A percentile compares a stretch with the other conserved stretches of the same genome.
Conservation (phyloP, 2,888 invertebrate genomes). For the Eurytoma californica region DNA sequence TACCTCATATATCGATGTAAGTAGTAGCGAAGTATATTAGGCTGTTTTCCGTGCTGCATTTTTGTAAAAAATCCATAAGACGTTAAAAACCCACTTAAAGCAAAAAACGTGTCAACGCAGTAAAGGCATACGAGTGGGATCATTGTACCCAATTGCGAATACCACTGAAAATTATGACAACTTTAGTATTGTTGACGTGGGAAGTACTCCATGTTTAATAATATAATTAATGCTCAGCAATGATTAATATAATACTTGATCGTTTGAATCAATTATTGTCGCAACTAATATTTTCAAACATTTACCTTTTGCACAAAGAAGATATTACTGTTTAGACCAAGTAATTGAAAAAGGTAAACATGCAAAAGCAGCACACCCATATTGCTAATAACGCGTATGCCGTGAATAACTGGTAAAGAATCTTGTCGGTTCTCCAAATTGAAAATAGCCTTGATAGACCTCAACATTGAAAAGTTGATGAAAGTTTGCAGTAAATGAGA, state of each 20-base stretch:
- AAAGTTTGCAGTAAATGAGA: not conserved
- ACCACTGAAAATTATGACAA: slow-evolving; percentile 22
- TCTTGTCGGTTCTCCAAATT: not conserved
- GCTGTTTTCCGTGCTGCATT: not conserved
- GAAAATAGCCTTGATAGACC: not conserved
- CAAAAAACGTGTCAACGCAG: slow-evolving; percentile 39
- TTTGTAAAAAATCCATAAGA: slow-evolving; percentile 20
- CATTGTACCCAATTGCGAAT: not conserved
- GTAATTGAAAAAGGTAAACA: not conserved
- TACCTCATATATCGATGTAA: slow-evolving; percentile 44
- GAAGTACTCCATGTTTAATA: too few relatives aligned
- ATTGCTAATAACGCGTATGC: slow-evolving; percentile 73
- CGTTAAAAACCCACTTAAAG: slow-evolving; percentile 35
- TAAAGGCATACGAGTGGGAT: not conserved
- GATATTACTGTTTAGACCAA: not conserved
- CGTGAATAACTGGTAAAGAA: slow-evolving; percentile 33
- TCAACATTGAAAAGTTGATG: slow-evolving; percentile 13
- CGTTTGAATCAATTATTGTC: too few relatives aligned
- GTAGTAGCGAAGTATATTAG: slow-evolving; percentile 13
- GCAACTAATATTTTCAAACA: not conserved
- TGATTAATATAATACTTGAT: too few relatives aligned
- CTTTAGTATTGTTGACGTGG: not conserved
- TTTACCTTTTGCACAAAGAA: not conserved
- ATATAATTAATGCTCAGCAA: too few relatives aligned
- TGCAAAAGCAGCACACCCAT: slow-evolving; percentile 73